phyloP scores from a whole-genome alignment of 2,888 invertebrate species.

The Thecophora atra region DNA sequence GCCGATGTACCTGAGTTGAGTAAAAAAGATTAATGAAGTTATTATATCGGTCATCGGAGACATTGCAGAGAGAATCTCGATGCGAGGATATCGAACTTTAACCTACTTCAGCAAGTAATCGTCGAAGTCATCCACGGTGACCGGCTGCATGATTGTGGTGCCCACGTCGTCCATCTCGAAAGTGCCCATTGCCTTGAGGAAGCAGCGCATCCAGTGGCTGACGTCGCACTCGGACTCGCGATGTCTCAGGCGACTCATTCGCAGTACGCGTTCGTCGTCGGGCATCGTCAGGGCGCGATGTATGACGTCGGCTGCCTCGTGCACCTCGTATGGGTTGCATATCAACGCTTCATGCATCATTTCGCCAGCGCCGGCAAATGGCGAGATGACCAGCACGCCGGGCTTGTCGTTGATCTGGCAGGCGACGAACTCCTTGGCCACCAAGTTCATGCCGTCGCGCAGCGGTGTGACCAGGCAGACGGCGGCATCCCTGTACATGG shows the following conservation, averaged over 20 bases:
- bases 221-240: constrained; percentile 86
- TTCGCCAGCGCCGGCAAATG: constrained; percentile 91
- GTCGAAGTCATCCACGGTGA: constrained; percentile 91
- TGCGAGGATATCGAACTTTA: no score
- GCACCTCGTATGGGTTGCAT: constrained; percentile 89
- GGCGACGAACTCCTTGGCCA: constrained; percentile 92
- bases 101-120: constrained; percentile 85
- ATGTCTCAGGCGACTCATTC: constrained; percentile 85
- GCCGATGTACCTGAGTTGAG: constrained; percentile 77
- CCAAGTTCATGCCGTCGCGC: constrained; percentile 91
- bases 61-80: no score
- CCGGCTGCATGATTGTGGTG: constrained; percentile 86
- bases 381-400: constrained; percentile 87
- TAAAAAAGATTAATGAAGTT: background rate
- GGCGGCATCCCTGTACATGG: constrained; percentile 86
- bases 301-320: constrained; percentile 86
- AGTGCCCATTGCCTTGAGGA: constrained; percentile 87
- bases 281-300: constrained; percentile 91
- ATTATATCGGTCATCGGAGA: no score
- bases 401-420: constrained; percentile 88
- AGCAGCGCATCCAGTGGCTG: constrained; percentile 88
- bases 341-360: constrained; percentile 93
- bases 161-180: constrained; percentile 84
- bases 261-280: constrained; percentile 83
- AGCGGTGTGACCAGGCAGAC: constrained; percentile 89